Evolutionary conservation across 2,888 invertebrate species (phyloP), one percentile per base, ranked within the genome.

Genomic region (Gnatocerus cornutus): DNA sequence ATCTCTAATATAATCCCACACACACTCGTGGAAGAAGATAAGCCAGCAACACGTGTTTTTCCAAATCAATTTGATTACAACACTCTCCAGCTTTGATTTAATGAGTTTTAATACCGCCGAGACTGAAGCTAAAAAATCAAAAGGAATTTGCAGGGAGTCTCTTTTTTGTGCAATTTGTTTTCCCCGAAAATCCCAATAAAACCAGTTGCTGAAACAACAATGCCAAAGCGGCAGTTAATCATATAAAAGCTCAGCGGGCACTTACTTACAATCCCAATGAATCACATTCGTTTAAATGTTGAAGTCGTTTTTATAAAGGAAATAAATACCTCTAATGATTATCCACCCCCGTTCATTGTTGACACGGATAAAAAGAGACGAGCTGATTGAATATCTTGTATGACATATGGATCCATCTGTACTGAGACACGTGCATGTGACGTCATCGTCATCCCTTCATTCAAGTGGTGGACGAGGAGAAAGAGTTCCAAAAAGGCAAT

Each of bases 41-140:
- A 21, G 21, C 21, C 21, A 21, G 4, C 21, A 21, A 21, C 21
- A 37, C 1, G 37, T 37, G n/a, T 66, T 70, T 70, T 70, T 53
- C 65, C 67, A 72, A 71, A 68, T 64, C 70, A 74, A 74, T 76
- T 77, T 75, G 76, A 77, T 77, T 76, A 77, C 30, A 30, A 30
- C 37, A 7, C 21, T 21, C 21, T 37, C 1, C 2, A n/a, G 37
- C 37, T 37, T 37, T 8, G n/a, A 37, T 37, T 8, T 37, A 7
- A 37, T 21, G 4, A 21, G 21, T 21, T 21, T 21, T 21, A 21
- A 21, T 21, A 21, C 1, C 21, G 21, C 21, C 4, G 21, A 21
- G n/a, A n/a, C n/a, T n/a, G n/a, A 21, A 21, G 21, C 4, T 21
- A 21, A 1, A 21, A 21, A 21, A 21, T 21, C 21, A 21, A 21